Evolutionary conservation across 2,113 vertebrate genomes (phyloP).

Genomic region (Acanthisitta chloris): DNA sequence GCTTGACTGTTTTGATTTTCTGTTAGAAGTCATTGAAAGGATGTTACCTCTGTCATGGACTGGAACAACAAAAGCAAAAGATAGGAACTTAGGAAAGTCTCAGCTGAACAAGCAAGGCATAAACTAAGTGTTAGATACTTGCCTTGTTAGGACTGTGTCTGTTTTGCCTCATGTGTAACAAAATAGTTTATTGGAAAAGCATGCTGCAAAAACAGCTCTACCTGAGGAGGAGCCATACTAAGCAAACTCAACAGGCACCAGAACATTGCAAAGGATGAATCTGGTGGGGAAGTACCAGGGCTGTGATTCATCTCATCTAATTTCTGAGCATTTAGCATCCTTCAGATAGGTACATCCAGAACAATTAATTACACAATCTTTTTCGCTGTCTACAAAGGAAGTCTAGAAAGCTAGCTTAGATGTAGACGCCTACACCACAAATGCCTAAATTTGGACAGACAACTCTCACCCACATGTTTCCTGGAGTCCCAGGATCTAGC

Average conservation of each 20-base stretch:
- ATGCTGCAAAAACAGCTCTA: not conserved
- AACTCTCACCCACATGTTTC: not conserved
- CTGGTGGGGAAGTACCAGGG: not conserved
- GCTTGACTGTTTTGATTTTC: not conserved
- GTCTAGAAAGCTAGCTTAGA: not conserved
- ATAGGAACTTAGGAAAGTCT: not conserved
- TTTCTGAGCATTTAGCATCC: not conserved
- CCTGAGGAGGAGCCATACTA: not conserved
- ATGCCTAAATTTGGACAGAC: conserved; percentile 8
- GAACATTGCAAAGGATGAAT: not conserved
- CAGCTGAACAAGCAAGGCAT: not conserved
- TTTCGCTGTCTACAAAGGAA: not conserved
- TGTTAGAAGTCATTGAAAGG: not conserved
- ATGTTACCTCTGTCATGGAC: not conserved
- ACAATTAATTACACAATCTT: not conserved
- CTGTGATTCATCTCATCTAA: not conserved
- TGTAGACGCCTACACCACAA: not conserved
- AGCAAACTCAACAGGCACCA: not conserved
- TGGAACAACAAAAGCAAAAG: not conserved
- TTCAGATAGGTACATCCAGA: not conserved
- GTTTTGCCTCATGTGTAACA: not conserved
- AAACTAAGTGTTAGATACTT: not conserved
- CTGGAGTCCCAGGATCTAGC: not conserved
- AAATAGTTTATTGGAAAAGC: not conserved
- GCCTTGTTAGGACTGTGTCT: not conserved